These are phyloP conservation scores for Tanypteryx hageni DNA, from an alignment of 2,888 invertebrate genomes.

Conservation along the genomic window DNA sequence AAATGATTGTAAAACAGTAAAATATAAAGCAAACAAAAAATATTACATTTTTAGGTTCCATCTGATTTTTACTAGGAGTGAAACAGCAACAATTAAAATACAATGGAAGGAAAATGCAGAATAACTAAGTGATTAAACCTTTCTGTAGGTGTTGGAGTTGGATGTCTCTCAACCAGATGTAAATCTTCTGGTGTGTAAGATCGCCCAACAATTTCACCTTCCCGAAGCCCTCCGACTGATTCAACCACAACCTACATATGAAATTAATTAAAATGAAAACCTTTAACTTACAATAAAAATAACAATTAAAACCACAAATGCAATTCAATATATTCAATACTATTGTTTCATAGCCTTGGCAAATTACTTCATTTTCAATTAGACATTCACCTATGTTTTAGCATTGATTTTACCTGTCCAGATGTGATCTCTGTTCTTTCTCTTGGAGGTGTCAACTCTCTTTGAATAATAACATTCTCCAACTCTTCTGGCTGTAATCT, in stretches of 20 bases:
- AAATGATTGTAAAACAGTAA: too few species aligned
- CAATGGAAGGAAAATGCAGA: too few species aligned
- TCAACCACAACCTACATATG: conserved; percentile 34
- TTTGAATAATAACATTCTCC: conserved; percentile 11
- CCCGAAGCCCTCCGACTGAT: not conserved
- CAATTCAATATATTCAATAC: too few species aligned
- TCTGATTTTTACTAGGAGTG: too few species aligned
- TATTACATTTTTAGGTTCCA: too few species aligned
- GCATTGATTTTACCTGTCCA: conserved; percentile 51
- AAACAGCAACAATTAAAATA: too few species aligned
- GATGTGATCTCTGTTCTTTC: conserved; percentile 40
- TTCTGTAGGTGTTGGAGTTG: conserved; percentile 46
- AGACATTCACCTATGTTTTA: too few species aligned
- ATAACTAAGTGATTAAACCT: not conserved
- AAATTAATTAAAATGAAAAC: not conserved
- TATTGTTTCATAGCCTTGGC: too few species aligned
- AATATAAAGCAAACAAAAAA: too few species aligned
- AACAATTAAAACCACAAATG: not conserved
- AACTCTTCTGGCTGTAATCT: not conserved
- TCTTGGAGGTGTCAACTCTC: conserved; percentile 46
- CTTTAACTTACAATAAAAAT: not conserved
- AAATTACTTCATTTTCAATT: too few species aligned
- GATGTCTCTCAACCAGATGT: conserved; percentile 30
- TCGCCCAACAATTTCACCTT: conserved; percentile 26
- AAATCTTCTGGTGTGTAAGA: conserved; percentile 48